These are phyloP conservation scores for Merluccius polli DNA, from an alignment of 2,797 vertebrate genomes.

Conservation along the genomic window DNA sequence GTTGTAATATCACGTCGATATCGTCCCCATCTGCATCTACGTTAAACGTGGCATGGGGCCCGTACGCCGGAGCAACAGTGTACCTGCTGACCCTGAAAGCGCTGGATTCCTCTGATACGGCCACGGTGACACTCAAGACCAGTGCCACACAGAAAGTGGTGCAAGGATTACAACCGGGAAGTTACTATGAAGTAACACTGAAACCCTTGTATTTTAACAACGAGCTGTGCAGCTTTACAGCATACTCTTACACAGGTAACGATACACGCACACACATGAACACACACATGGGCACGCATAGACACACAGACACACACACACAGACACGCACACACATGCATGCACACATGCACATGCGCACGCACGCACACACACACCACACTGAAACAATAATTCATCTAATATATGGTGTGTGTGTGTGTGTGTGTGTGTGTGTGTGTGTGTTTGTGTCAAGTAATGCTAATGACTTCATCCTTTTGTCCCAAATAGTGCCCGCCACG, in stretches of 20 bases:
- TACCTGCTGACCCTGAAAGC: slow-evolving; percentile 65
- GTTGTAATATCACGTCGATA: slow-evolving; percentile 62
- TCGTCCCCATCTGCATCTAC: slow-evolving; percentile 68
- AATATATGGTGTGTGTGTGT: not conserved
- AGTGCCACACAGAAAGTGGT: slow-evolving; percentile 49
- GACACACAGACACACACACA: not conserved
- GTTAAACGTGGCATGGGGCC: slow-evolving; percentile 63
- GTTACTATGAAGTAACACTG: slow-evolving; percentile 64
- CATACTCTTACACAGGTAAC: slow-evolving; percentile 65
- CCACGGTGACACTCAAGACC: slow-evolving; percentile 36
- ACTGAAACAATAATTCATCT: too few species aligned
- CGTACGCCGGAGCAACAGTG: slow-evolving; percentile 24
- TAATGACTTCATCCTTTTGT: slow-evolving; percentile 15
- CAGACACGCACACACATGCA: not conserved
- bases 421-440: not conserved
- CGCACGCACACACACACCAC: too few species aligned
- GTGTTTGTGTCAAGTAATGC: slow-evolving; percentile 3
- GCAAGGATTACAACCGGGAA: slow-evolving; percentile 68
- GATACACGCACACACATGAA: not conserved
- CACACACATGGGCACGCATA: not conserved
- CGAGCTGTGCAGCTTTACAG: slow-evolving; percentile 38
- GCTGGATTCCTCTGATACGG: slow-evolving; percentile 53
- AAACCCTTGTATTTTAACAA: slow-evolving; percentile 45
- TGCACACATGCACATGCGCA: not conserved
- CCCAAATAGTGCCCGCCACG: slow-evolving; percentile 64